Base-by-base conservation (phyloP, 1,140 invertebrate genomes). In the Dolichoris vasculosae region DNA sequence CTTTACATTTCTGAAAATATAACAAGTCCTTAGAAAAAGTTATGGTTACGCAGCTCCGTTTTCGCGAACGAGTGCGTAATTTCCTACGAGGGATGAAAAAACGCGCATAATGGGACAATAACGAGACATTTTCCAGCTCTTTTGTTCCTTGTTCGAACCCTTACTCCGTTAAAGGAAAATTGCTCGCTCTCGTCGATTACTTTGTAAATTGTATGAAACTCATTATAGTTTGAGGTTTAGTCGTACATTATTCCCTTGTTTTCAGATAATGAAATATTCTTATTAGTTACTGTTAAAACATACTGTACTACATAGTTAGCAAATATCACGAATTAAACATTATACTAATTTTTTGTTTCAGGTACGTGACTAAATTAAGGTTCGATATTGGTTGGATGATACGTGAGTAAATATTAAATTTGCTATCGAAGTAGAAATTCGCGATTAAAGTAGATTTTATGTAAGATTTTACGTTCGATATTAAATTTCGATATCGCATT, bases 261-360 rank as follows among this genome's bases (percentile, higher is more conserved):
- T 43, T 38, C 4, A 0, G 69, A 71, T 40, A 71, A 71, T 9
- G 0, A 43, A 73, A 9, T 17, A 43, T 73, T 43, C 8, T 43
- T n/a, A 43, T 43, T 73, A 40, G 26, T 73, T 40, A 38, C 23
- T 43, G 6, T 73, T 43, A 73, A 43, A 43, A 30, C 32, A 64
- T 64, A 64, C 3, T 23, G 9, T 43, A 23, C 23, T 11, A n/a
- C 26, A 73, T 43, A 43, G 23, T 73, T 43, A 73, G 26, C 3
- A 43, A 2, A 46, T 59, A 43, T n/a, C 7, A 3, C 46, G 2
- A 30, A 13, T n/a, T 75, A 76, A 83, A 26, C 26, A 17, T 46
- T 59, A 2, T 32, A 64, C 38, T 48, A 17, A 0, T 40, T 77
- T 75, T 78, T 38, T 84, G 82, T 84, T 84, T n/a, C 73, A 84